Conservation (phyloP, 2,113 vertebrate genomes). For the Chlorodrepanis virens region DNA sequence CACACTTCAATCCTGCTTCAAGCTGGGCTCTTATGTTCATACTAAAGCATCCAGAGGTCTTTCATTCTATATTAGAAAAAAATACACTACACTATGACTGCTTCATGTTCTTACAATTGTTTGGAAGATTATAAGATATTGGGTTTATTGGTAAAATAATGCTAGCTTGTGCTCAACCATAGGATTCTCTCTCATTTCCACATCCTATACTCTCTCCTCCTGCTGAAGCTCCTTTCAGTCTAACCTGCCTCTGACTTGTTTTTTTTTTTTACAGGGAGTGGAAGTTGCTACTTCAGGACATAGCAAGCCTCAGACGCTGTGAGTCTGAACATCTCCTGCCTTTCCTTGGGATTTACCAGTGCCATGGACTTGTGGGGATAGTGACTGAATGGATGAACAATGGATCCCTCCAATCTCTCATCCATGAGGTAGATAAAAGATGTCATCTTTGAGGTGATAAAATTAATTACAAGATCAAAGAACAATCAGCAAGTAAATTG, state of each 20-base stretch:
- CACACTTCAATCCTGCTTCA: background rate
- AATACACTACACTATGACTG: background rate
- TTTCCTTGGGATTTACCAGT: constrained; percentile 64
- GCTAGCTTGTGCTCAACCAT: background rate
- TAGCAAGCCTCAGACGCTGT: background rate
- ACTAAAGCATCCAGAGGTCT: background rate
- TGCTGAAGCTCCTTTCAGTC: background rate
- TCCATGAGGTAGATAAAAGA: constrained; percentile 69
- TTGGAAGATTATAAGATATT: background rate
- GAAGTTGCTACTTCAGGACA: constrained; percentile 38
- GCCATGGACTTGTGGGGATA: constrained; percentile 47
- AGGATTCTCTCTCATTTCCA: background rate
- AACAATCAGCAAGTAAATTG: background rate
- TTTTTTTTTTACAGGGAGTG: background rate
- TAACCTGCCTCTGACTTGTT: background rate
- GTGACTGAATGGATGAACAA: constrained; percentile 76
- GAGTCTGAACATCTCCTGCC: constrained; percentile 50
- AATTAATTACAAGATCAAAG: background rate
- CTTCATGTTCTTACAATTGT: background rate
- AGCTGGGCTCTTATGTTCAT: background rate
- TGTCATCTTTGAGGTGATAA: background rate
- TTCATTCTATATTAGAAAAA: background rate
- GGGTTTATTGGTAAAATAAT: background rate
- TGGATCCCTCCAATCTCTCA: constrained; percentile 66
- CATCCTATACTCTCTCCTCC: background rate